phyloP scores from a whole-genome alignment of 2,888 invertebrate species.

The Luperina nickerlii region DNA sequence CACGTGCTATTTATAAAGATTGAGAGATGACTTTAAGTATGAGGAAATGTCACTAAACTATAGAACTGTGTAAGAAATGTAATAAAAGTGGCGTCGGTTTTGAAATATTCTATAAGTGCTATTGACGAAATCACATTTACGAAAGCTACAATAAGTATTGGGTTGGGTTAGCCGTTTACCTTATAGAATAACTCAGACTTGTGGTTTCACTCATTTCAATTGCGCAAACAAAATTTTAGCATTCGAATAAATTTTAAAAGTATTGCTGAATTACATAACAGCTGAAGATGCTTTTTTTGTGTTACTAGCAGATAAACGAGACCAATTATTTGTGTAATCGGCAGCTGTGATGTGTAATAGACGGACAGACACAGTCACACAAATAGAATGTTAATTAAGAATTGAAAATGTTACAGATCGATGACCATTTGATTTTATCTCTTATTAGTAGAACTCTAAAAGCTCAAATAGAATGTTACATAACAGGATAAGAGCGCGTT shows the following conservation, averaged over 20 bases:
- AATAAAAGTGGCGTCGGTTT: constrained; percentile 28
- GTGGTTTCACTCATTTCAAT: constrained; percentile 19
- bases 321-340: constrained; percentile 1
- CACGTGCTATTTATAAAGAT: constrained; percentile 45
- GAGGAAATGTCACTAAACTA: constrained; percentile 34
- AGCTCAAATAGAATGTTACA: not conserved
- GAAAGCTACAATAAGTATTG: constrained; percentile 24
- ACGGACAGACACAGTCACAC: not conserved
- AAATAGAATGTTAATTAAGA: not conserved
- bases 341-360: not conserved
- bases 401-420: not conserved
- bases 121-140: constrained; percentile 43
- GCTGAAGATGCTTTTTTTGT: constrained; percentile 22
- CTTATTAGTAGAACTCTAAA: not conserved
- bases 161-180: constrained; percentile 29
- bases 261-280: constrained; percentile 27
- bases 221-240: constrained; percentile 34
- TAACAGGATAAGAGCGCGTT: not conserved
- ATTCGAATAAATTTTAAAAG: constrained; percentile 13
- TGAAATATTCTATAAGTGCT: constrained; percentile 18
- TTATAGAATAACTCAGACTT: constrained; percentile 24
- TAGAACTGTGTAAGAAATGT: constrained; percentile 25
- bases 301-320: not conserved
- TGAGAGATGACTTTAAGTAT: constrained; percentile 33
- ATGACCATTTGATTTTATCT: not conserved